Conservation (phyloP, 2,797 vertebrate species). For the Bovichtus diacanthus region DNA sequence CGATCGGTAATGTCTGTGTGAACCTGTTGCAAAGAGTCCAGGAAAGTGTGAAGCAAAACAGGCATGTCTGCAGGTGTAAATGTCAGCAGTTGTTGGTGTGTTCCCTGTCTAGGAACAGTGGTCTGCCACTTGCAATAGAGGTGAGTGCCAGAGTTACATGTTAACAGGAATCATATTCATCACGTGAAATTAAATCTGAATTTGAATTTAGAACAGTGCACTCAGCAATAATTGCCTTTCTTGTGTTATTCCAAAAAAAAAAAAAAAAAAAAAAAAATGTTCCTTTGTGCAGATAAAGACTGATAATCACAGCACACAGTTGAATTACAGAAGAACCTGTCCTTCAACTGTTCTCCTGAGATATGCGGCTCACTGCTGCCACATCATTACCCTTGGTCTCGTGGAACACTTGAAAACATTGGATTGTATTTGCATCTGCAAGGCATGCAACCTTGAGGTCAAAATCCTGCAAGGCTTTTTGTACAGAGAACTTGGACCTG, state of each 20-base stretch:
- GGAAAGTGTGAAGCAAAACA: slow-evolving; percentile 16
- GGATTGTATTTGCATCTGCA: slow-evolving; percentile 1
- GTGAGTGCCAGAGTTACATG: slow-evolving; percentile 36
- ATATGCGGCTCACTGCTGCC: background rate
- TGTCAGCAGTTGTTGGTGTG: background rate
- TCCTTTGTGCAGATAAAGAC: slow-evolving; percentile 29
- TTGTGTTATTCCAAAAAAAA: background rate
- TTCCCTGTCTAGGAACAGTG: slow-evolving; percentile 10
- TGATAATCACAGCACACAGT: slow-evolving; percentile 7
- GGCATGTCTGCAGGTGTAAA: slow-evolving; percentile 18
- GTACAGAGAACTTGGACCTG: background rate
- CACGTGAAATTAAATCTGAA: background rate
- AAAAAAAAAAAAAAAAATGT: background rate
- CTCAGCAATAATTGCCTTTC: background rate
- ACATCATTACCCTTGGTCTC: background rate
- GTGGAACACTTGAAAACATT: slow-evolving; percentile 1
- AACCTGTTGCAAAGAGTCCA: slow-evolving; percentile 27
- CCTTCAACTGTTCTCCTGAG: background rate
- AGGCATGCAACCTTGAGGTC: background rate
- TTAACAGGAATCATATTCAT: background rate
- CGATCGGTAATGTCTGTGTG: background rate
- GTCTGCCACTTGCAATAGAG: background rate
- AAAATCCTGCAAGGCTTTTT: background rate
- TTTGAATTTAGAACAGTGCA: background rate
- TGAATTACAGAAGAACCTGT: slow-evolving; percentile 13